These are phyloP conservation scores for Spialia ferax DNA, from an alignment of 2,888 invertebrate species.

Conservation along the genomic window DNA sequence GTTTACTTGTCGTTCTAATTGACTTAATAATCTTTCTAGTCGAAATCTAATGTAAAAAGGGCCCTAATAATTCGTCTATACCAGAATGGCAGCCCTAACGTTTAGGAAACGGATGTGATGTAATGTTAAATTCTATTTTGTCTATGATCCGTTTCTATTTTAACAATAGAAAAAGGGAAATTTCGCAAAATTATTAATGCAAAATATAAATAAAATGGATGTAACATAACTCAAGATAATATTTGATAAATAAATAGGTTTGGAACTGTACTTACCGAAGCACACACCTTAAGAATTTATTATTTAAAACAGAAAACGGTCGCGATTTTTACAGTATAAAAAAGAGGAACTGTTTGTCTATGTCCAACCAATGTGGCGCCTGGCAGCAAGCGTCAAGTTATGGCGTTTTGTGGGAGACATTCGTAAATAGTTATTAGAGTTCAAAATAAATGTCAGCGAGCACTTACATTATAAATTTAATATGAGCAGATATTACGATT, in stretches of 20 bases:
- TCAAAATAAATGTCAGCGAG: constrained; percentile 68
- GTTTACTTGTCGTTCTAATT: no score
- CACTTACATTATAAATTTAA: constrained; percentile 67
- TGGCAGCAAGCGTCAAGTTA: constrained; percentile 72
- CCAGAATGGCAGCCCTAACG: constrained; percentile 54
- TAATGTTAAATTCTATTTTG: constrained; percentile 36
- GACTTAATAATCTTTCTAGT: no score
- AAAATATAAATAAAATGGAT: neutral
- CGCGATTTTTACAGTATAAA: constrained; percentile 51
- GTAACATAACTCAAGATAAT: neutral
- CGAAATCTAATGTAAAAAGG: neutral
- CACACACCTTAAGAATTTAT: neutral
- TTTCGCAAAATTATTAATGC: constrained; percentile 2
- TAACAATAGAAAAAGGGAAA: constrained; percentile 14
- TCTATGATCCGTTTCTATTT: constrained; percentile 47
- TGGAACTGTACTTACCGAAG: constrained; percentile 5
- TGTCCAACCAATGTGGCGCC: constrained; percentile 82
- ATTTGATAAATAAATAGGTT: neutral
- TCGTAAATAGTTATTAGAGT: constrained; percentile 64
- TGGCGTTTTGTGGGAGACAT: constrained; percentile 75
- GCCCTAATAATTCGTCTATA: no score
- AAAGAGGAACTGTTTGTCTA: constrained; percentile 62
- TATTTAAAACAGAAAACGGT: constrained; percentile 37
- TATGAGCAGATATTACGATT: constrained; percentile 87
- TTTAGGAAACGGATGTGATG: constrained; percentile 66